A percentile compares a stretch with the other conserved stretches of the same genome.
These are phyloP conservation scores for Channa argus DNA, from an alignment of 2,113 vertebrate genomes.

Conservation along the genomic window DNA sequence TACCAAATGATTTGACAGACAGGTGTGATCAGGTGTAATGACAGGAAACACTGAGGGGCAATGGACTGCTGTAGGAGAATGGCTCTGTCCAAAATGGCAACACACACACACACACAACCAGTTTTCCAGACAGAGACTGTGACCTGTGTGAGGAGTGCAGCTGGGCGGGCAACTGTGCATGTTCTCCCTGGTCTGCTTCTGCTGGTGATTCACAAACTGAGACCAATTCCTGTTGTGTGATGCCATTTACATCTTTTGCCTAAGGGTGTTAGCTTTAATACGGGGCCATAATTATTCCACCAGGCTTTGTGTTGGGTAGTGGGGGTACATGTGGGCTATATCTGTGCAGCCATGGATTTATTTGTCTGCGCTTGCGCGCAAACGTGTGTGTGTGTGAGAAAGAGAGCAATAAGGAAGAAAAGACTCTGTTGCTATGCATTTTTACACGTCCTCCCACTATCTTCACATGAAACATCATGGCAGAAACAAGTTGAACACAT, in stretches of 20 bases:
- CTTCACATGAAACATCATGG: conserved; percentile 68
- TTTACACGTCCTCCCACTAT: conserved; percentile 79
- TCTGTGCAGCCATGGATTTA: conserved; percentile 55
- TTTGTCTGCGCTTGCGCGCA: conserved; percentile 34
- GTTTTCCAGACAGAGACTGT: conserved; percentile 26
- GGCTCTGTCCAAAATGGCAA: conserved; percentile 16
- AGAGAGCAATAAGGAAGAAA: conserved; percentile 47
- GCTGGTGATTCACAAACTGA: conserved; percentile 62
- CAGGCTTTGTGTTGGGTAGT: conserved; percentile 35
- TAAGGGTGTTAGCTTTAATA: conserved; percentile 66
- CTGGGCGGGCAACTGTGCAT: conserved; percentile 21
- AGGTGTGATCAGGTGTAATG: conserved; percentile 33
- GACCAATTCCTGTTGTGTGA: conserved; percentile 64
- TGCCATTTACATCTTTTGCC: conserved; percentile 64
- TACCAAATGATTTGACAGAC: conserved; percentile 36
- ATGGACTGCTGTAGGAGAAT: background rate
- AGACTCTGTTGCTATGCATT: conserved; percentile 82
- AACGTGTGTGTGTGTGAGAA: conserved; percentile 19
- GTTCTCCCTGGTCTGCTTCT: conserved; percentile 22
- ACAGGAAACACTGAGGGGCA: conserved; percentile 13
- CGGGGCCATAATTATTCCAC: conserved; percentile 53
- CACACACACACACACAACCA: conserved; percentile 6
- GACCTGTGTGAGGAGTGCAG: conserved; percentile 46
- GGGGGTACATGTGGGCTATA: conserved; percentile 42
- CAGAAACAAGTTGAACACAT: conserved; percentile 60